Evolutionary conservation across 2,113 vertebrate species (phyloP).

Genomic region (Panthera tigris): DNA sequence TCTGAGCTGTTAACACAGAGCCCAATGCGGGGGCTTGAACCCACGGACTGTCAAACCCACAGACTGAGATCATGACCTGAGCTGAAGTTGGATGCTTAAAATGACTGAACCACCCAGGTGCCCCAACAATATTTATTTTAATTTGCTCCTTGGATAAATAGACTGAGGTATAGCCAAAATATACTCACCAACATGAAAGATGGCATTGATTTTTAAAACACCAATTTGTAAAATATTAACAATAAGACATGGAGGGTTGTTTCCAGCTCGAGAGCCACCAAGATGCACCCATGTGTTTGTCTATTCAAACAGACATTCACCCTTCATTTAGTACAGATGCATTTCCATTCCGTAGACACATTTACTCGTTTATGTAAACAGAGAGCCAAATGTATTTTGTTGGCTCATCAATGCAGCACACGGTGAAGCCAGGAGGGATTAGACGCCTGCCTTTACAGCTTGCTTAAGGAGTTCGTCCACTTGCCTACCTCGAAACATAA

Average conservation of each 20-base stretch:
- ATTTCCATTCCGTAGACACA: constrained; percentile 44
- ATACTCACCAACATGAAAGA: neutral
- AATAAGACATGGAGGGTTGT: neutral
- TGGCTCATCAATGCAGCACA: neutral
- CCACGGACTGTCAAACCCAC: no score
- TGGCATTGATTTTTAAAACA: constrained; percentile 21
- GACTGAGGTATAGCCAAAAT: neutral
- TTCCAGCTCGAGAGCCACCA: constrained; percentile 7
- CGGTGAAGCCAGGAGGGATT: neutral
- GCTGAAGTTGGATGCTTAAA: no score
- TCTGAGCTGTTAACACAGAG: no score
- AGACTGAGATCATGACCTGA: no score
- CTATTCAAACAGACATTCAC: neutral
- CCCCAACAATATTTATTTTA: neutral
- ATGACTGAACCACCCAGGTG: no score
- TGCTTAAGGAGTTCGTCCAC: neutral
- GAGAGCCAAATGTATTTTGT: neutral
- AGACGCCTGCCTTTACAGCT: neutral
- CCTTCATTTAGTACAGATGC: neutral
- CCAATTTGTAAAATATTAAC: neutral
- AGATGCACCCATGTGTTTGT: neutral
- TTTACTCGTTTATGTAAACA: neutral
- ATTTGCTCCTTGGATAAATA: constrained; percentile 28
- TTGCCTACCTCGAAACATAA: neutral
- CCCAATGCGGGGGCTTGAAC: rapidly evolving